Base-by-base conservation (phyloP, 1,140 invertebrate species). In the Archivesica marissinica region DNA sequence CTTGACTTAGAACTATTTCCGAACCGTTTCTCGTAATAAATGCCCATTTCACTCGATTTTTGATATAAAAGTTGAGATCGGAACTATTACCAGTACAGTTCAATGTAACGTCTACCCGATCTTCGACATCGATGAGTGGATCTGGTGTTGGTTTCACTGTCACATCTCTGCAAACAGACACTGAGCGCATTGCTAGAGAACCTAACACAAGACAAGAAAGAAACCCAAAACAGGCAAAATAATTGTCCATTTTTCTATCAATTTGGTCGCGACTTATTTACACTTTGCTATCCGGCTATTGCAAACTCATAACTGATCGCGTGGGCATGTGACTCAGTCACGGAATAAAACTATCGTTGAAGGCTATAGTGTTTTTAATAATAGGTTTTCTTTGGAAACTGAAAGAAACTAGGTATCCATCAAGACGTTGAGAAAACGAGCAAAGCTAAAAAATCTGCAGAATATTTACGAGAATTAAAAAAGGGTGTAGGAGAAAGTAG, bases 21-120 rank as follows among this genome's bases (percentile, higher is more conserved):
- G 74, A 39, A 11, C 47, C 47, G 38, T 44, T 44, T 17, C 7
- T 41, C 38, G 39, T 28, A 9, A 20, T 61, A 33, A 64, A 78
- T 28, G 41, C 38, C 76, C 76, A 78, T 7, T 44, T 30, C 11
- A 78, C 38, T 17, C 17, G 7, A n/a, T 79, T 79, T 66, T 79
- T 79, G 25, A 79, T 79, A 61, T 79, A 79, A n/a, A 44, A 79
- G n/a, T 61, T 66, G 13, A 79, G 56, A 50, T 79, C 77, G 11
- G 77, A 66, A n/a, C 25, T 25, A 30, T 61, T 79, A n/a, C 77
- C 77, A 30, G 41, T 79, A 50, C 77, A 79, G 39, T 79, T 35
- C 1, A 79, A 44, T 7, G 41, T 44, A n/a, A 79, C 59, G 38
- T 66, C 41, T 6, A 79, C 77, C 3, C 35, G 39, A 33, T 64